Evolutionary conservation across 2,113 vertebrate genomes (phyloP), one percentile per base, ranked within the genome.

Genomic region (Lasiurus cinereus): DNA sequence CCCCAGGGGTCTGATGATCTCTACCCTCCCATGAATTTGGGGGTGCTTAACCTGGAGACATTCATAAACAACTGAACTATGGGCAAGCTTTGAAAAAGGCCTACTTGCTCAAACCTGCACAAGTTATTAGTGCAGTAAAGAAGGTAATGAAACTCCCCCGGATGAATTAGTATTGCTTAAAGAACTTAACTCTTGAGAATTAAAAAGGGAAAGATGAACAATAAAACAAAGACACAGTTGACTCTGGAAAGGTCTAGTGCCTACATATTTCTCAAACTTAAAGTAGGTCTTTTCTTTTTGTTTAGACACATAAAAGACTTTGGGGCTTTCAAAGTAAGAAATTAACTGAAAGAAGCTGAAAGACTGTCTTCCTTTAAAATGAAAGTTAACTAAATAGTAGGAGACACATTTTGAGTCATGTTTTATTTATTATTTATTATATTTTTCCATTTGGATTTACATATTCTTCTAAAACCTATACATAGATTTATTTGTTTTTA

Each of bases 201-300:
- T 64, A 18, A 80, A 85, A 87, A 91, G 2, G 11, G 18, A 67
- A 93, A 86, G 24, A 54, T 50, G 21, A 90, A 10, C 29, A 93
- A 48, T 89, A 70, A 91, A 93, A 86, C n/a, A 67, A 39, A 83
- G 46, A 80, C 12, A 54, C 39, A 52, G 50, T 93, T 87, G 88
- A 78, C 19, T n/a, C 16, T 31, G 54, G 33, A 16, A 92, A 19
- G 6, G 2, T 74, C 13, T 92, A 18, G 8, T 13, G 59, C 6
- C 13, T 79, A 70, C 72, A 74, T 84, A n/a, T 31, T 91, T 92
- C 59, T 52, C 11, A 83, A 24, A 39, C 46, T 52, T 86, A 77
- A 89, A 48, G 29, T 79, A 72, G 14, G 12, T 46, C 8, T 85
- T 80, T 64, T 33, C 21, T 83, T 84, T 88, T 33, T 54, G 18